Base-by-base conservation (phyloP, 2,888 invertebrate genomes). In the Xanthostigma xanthostigma region DNA sequence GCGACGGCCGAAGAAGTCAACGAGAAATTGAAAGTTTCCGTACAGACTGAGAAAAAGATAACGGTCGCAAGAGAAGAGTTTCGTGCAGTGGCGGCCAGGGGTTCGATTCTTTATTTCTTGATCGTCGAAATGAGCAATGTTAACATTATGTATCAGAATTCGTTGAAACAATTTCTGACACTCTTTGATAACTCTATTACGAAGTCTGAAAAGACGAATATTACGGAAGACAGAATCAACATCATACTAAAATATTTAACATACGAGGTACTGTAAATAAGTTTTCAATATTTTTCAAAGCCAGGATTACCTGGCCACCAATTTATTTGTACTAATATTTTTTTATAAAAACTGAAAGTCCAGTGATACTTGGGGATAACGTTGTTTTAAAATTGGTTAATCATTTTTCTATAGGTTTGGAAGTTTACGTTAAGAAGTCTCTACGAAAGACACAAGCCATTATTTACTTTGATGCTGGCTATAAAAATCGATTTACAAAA, bases 101-200 rank as follows among this genome's bases (percentile, higher is more conserved):
- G 95, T 12, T 93, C 93, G 0, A 93, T 95, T 49, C 70, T 96
- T 2, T 96, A 96, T 62, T 96, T 96, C 64, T 72, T 96, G 39
- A 94, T 96, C 52, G 94, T 95, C 0, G 95, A 96, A 71, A 94
- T 96, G 94, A 90, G 90, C 60, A 85, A 91, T 62, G 94, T 96
- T 1, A 95, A 94, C 62, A 78, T 83, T 9, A 96, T 96, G 95
- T 96, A 96, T 62, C 96, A 96, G 66, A 95, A 94, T 57, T 92
- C 95, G 0, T 70, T 96, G 45, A 90, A 90, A 61, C 95, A 96
- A 64, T 96, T 96, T 68, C 70, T 96, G 41, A 88, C 79, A 10
- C 84, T 95, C 53, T 96, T 96, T 62, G 94, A 96, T 63, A 84
- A 82, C 59, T 93, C 95, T 0, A 95, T 96, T 55, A 87, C 84